phyloP scores from a whole-genome alignment of 2,113 vertebrate species.

The Nymphicus hollandicus region DNA sequence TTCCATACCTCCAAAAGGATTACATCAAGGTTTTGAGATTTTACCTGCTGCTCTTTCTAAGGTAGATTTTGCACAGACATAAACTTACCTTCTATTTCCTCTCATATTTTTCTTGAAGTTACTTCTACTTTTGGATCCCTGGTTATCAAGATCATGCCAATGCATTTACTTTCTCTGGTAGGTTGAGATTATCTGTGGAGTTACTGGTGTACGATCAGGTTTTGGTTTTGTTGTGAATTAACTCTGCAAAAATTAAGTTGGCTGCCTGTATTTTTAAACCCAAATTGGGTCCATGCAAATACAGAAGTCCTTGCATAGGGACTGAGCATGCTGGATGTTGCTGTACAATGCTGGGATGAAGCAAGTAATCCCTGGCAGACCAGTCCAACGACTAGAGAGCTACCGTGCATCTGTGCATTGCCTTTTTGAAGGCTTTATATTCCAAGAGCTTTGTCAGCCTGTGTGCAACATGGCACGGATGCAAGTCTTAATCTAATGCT shows the following conservation, averaged over 20 bases:
- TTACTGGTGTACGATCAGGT: neutral
- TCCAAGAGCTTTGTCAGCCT: slow-evolving; percentile 3
- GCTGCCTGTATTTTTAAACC: neutral
- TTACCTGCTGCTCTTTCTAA: neutral
- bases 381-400: neutral
- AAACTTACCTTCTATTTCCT: neutral
- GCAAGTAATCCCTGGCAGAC: neutral
- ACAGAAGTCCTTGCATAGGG: neutral
- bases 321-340: neutral
- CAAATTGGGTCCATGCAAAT: neutral
- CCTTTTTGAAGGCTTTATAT: neutral
- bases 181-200: neutral
- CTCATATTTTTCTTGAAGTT: neutral
- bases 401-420: neutral
- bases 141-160: neutral
- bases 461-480: neutral
- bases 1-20: neutral
- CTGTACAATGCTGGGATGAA: neutral
- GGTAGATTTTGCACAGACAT: neutral
- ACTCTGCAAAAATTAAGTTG: neutral
- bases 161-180: neutral
- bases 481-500: neutral
- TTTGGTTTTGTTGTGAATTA: neutral
- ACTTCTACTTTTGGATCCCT: neutral
- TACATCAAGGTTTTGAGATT: neutral